Conservation (phyloP, 2,888 invertebrate genomes). For the Trichacis sp. region DNA sequence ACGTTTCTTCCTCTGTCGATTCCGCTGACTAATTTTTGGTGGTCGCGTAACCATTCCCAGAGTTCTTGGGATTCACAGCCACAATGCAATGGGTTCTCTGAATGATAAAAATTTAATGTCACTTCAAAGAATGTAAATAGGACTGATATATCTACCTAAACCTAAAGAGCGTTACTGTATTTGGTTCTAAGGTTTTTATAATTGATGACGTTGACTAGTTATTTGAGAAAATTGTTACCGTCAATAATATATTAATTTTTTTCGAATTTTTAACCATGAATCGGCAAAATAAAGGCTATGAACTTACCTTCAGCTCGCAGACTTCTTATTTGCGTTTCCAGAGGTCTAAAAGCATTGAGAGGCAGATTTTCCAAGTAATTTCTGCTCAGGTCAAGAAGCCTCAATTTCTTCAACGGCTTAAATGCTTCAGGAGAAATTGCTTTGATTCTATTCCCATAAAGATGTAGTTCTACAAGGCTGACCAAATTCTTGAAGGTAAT, state of each 20-base stretch:
- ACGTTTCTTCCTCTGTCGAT: constrained; percentile 70
- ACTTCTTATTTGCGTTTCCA: constrained; percentile 86
- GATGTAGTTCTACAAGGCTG: constrained; percentile 81
- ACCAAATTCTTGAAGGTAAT: constrained; percentile 82
- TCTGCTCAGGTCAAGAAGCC: constrained; percentile 82
- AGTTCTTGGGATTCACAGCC: constrained; percentile 91
- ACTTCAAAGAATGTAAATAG: no score
- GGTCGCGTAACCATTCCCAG: constrained; percentile 93
- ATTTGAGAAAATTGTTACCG: no score
- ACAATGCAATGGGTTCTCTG: constrained; percentile 91
- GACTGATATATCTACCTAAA: no score
- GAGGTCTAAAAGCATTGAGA: constrained; percentile 80
- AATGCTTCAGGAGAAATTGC: constrained; percentile 84
- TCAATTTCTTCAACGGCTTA: constrained; percentile 80
- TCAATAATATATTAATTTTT: no score
- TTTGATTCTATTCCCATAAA: constrained; percentile 87
- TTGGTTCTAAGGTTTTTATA: no score
- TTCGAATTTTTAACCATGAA: no score
- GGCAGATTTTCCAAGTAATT: constrained; percentile 88
- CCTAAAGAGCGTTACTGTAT: no score
- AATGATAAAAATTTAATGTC: no score
- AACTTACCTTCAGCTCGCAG: constrained; percentile 82
- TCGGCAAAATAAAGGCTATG: no score
- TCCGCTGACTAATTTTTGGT: constrained; percentile 80
- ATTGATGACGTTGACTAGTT: no score